Percentiles rank a stretch among this genome's conserved stretches.
These are phyloP conservation scores for Bagarius yarrelli DNA, from an alignment of 2,113 vertebrate species.

Conservation along the genomic window DNA sequence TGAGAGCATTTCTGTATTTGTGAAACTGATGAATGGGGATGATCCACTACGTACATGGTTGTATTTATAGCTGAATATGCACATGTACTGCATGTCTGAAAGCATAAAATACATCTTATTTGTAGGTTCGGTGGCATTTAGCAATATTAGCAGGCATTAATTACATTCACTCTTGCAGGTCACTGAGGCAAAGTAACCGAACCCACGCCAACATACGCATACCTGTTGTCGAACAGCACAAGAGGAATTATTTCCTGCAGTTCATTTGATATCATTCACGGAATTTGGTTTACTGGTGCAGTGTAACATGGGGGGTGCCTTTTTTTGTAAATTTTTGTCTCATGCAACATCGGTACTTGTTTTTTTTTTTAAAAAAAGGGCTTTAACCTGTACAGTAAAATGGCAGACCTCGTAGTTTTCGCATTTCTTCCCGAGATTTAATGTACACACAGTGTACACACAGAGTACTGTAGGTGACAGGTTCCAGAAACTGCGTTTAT, in stretches of 20 bases:
- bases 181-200: slow-evolving; percentile 40
- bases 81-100: slow-evolving; percentile 30
- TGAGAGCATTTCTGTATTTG: slow-evolving; percentile 57
- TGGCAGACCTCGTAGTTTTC: neutral
- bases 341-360: neutral
- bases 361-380: too few species aligned
- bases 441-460: slow-evolving; percentile 27
- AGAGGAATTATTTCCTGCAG: slow-evolving; percentile 16
- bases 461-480: neutral
- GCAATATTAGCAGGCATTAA: slow-evolving; percentile 49
- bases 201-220: slow-evolving; percentile 38
- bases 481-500: neutral
- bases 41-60: slow-evolving; percentile 42
- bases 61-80: slow-evolving; percentile 45
- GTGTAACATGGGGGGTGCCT: neutral
- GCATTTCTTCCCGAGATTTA: neutral
- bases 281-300: slow-evolving; percentile 23
- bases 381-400: slow-evolving; percentile 5
- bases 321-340: neutral
- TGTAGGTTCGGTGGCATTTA: slow-evolving; percentile 41
- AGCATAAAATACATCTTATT: slow-evolving; percentile 48
- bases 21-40: slow-evolving; percentile 50
- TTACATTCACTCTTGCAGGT: slow-evolving; percentile 48
- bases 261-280: slow-evolving; percentile 28
- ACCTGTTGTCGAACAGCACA: slow-evolving; percentile 20